Base-by-base conservation (phyloP, 2,797 vertebrate species). In the Falco cherrug region DNA sequence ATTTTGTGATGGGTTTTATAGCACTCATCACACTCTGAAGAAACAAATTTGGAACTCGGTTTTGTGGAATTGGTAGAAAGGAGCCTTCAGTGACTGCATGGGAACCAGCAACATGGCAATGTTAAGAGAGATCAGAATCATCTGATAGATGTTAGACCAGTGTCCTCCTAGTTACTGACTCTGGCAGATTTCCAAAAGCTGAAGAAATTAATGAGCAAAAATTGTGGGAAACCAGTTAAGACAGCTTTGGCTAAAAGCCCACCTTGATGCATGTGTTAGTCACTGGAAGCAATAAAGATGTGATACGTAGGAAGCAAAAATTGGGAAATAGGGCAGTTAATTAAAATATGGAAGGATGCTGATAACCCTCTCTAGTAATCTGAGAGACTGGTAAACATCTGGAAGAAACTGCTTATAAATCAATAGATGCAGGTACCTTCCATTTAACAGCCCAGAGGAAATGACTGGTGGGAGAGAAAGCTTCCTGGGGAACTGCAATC, bases 1-100 rank as follows among this genome's bases (percentile, higher is more conserved):
- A 37, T 78, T 80, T 77, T 63, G 20, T 45, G 35, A 8, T 64
- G 5, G 0, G 33, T 93, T 88, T 81, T 43, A 13, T 63, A 51
- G 26, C 16, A 48, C 10, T 12, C 0, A 0, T 74, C 12, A 4
- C 2, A 10, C 24, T 51, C 11, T 77, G 53, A 71, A 87, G 37
- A 57, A 83, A 50, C 18, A 56, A 56, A 75, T 60, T 74, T 8
- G 15, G 9, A 83, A 31, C 25, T 91, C 16, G 5, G 10, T 74
- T 94, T 87, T 80, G n/a, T 77, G 68, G 48, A 86, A 37, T 9
- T 48, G 17, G 16, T 53, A 11, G 45, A 82, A 79, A 87, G 28
- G 22, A 90, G 8, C 8, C 19, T 78, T 85, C 35, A 45, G 35
- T 59, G 33, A 25, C 16, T 78, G 28, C 16, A 12, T 5, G 11